Percentiles rank a stretch among this genome's conserved stretches.
These are phyloP conservation scores for Pandemis corylana DNA, from an alignment of 2,888 invertebrate genomes.

Conservation along the genomic window DNA sequence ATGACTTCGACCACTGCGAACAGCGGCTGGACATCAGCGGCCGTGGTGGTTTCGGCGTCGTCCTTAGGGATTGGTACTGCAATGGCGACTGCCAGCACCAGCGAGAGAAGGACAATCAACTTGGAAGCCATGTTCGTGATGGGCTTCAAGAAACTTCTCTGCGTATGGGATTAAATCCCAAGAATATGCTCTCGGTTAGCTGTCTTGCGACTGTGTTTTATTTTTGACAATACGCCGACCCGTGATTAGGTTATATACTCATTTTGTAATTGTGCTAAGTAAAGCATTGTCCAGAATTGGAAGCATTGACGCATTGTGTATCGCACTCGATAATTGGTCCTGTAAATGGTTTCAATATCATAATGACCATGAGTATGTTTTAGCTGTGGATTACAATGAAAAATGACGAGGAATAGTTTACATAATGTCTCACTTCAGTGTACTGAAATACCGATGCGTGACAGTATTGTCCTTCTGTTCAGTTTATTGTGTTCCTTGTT, in stretches of 20 bases:
- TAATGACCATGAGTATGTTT: constrained; percentile 74
- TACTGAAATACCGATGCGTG: constrained; percentile 29
- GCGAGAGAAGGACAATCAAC: constrained; percentile 64
- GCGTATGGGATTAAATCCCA: constrained; percentile 56
- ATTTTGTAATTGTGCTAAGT: constrained; percentile 69
- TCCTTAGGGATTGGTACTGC: constrained; percentile 62
- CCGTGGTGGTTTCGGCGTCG: constrained; percentile 55
- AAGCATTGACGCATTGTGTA: constrained; percentile 70
- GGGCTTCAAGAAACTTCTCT: constrained; percentile 67
- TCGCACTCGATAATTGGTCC: constrained; percentile 58
- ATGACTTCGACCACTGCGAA: constrained; percentile 65
- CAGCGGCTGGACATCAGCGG: constrained; percentile 52
- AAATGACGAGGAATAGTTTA: constrained; percentile 59
- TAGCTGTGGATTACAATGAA: constrained; percentile 66
- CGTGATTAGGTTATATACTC: constrained; percentile 69
- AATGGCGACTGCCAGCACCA: constrained; percentile 58
- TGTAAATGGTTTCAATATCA: constrained; percentile 76
- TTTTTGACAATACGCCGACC: constrained; percentile 48
- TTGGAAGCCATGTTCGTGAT: constrained; percentile 66
- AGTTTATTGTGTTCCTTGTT: constrained; percentile 23
- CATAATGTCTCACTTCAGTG: constrained; percentile 43
- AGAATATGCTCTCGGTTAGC: constrained; percentile 53
- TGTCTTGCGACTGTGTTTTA: constrained; percentile 52
- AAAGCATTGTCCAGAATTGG: constrained; percentile 67
- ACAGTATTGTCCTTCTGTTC: constrained; percentile 34